These are phyloP conservation scores for Papilio polytes DNA, from an alignment of 1,140 invertebrate genomes.

Conservation along the genomic window DNA sequence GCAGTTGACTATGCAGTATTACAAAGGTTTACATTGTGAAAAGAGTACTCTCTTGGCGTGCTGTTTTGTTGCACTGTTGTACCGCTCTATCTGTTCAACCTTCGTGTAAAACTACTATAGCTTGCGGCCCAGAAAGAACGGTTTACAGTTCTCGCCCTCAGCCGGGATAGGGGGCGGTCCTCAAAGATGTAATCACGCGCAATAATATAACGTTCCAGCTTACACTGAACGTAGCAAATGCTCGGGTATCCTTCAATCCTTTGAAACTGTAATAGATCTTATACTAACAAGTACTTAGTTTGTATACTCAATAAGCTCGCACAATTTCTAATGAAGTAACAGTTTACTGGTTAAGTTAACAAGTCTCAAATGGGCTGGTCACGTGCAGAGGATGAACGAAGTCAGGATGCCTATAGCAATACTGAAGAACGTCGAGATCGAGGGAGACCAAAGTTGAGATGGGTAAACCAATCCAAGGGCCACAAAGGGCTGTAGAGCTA, in stretches of 20 bases:
- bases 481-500: too few species aligned
- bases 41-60: too few species aligned
- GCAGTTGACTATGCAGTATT: not conserved
- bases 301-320: not conserved
- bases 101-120: slow-evolving; percentile 10
- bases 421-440: too few species aligned
- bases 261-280: not conserved
- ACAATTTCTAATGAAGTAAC: too few species aligned
- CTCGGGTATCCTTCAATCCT: not conserved
- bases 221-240: not conserved
- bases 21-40: too few species aligned
- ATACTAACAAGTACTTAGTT: not conserved
- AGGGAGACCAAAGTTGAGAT: too few species aligned
- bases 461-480: too few species aligned
- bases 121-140: slow-evolving; percentile 48
- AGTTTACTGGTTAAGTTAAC: too few species aligned
- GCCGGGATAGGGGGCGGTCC: slow-evolving; percentile 35
- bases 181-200: slow-evolving; percentile 46
- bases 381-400: too few species aligned
- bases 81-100: not conserved
- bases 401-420: too few species aligned
- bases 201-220: slow-evolving; percentile 1
- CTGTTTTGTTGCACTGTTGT: not conserved
- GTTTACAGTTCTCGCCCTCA: slow-evolving; percentile 56
- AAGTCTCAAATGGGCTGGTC: too few species aligned